A percentile compares a stretch with the other conserved stretches of the same genome.
Evolutionary conservation across 2,113 vertebrate species (phyloP).

Genomic region (Psammodynastes pulverulentus): DNA sequence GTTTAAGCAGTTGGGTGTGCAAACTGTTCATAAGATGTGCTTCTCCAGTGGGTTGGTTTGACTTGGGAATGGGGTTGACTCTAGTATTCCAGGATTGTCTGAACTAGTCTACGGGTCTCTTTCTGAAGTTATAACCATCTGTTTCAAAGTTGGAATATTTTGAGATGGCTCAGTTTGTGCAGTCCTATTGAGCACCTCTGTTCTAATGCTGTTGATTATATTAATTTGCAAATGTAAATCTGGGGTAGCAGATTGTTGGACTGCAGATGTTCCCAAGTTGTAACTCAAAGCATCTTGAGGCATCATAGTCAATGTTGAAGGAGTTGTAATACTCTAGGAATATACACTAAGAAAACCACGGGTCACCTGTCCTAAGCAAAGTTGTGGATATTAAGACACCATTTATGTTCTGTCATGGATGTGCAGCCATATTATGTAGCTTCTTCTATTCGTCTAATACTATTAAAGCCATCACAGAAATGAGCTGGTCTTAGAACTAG

Average conservation of each 20-base stretch:
- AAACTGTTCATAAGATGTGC: background rate
- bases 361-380: background rate
- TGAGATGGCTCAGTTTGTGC: background rate
- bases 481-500: background rate
- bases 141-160: background rate
- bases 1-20: background rate
- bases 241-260: background rate
- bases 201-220: background rate
- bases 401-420: background rate
- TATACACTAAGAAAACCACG: background rate
- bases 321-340: background rate
- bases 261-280: background rate
- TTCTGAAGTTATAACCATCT: background rate
- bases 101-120: background rate
- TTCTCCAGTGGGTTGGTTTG: background rate
- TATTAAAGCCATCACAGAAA: background rate
- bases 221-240: background rate
- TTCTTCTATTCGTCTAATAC: background rate
- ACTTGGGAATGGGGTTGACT: background rate
- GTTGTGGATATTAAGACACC: background rate
- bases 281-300: background rate
- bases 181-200: background rate
- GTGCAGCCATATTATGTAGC: background rate
- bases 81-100: background rate
- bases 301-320: background rate